Evolutionary conservation across 1,140 invertebrate species (phyloP), one percentile per base, ranked within the genome.

Genomic region (Lasioglossum baleicum): DNA sequence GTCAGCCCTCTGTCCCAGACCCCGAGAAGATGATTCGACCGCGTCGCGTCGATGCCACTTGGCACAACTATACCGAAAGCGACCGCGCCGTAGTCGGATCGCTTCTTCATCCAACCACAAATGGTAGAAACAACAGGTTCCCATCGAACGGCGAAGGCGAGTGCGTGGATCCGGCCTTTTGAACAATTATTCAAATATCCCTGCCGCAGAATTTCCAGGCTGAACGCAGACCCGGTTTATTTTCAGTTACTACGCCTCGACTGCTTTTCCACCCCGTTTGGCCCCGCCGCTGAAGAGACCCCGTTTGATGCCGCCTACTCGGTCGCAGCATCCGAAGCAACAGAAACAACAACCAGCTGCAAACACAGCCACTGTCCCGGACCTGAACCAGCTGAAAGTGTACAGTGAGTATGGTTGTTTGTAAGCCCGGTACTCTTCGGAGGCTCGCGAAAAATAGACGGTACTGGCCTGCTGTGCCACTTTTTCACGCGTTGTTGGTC

Each of bases 231-330:
- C 35, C 5, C 53, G 67, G 15, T 86, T 82, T 88, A 88, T 81
- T 90, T 92, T 81, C 90, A 94, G 95, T 91, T 95, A 95, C 91
- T 95, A 94, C 87, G 94, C 95, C 48, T 94, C 94, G 70, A 93
- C 94, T n/a, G 91, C 94, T 60, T 93, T 94, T 78, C 91, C 94
- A 22, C 91, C 94, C 13, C 93, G 95, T 67, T 92, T 94, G 75
- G 94, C 94, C 69, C 94, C 94, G 7, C 94, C 94, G 11, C 92
- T 95, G 83, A 95, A 95, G 87, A 92, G 95, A 72, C 94, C 95
- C 60, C 94, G 95, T 75, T 90, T 95, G 81, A 95, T 95, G 94
- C 94, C 93, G 76, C 93, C 94, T 66, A 90, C 88, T 77, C 91
- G 88, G 76, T 90, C 90, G 67, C 92, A 92, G 31, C 93, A 93